Base-by-base conservation (phyloP, 2,113 vertebrate genomes). In the Anser cygnoides region DNA sequence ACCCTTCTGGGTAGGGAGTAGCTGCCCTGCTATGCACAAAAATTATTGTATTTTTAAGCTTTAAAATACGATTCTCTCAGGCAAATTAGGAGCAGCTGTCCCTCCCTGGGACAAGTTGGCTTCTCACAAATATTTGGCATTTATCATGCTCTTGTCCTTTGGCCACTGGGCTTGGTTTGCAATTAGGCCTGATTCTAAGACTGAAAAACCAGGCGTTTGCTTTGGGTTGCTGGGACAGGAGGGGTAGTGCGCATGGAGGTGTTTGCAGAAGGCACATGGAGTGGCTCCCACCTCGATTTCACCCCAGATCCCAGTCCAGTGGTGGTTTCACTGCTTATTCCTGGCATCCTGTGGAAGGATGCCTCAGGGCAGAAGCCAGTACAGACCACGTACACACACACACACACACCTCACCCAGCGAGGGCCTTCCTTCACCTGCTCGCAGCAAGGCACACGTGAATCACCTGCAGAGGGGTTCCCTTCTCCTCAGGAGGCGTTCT, bases 11-110 rank as follows among this genome's bases (percentile, higher is more conserved):
- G 93, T 87, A 95, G 93, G 93, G 96, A 96, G 96, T 94, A 95
- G 84, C 92, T 76, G 92, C 87, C 86, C 91, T 91, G 91, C 92
- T 94, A 93, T 94, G 92, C 89, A 96, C 89, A 96, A 94, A 96
- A 97, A 96, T 94, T 92, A 96, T 94, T 96, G 93, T 97, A 96
- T 96, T 96, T 95, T 96, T 94, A 95, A 95, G 95, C 93, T 95
- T 93, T 92, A 91, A 97, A 96, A 95, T 96, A 92, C 20, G 41
- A 95, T 93, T 95, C 91, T 96, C 81, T 93, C 84, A 93, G 91
- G 81, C 90, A 97, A 96, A 94, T 96, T 96, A 87, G 87, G 92
- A 96, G 96, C 93, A 96, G 95, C 96, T 96, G 96, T 96, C 89
- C 89, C 92, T 96, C 96, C 92, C 93, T 93, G 92, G 95, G 95